Base-by-base conservation (phyloP, 2,888 invertebrate species). In the Sarcophaga carnaria region DNA sequence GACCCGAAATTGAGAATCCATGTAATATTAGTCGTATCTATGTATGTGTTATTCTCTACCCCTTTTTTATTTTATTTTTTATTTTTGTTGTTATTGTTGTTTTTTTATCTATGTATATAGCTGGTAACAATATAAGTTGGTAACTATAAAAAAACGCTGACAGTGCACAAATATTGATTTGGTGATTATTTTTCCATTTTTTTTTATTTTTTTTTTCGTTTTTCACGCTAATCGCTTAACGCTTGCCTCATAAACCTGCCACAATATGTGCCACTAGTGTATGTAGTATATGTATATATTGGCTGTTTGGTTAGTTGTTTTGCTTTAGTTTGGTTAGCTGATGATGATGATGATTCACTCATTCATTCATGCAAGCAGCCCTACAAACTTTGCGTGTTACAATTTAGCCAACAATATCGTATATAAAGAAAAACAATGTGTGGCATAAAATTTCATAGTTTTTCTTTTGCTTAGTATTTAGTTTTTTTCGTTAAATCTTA, bases 121-220 rank as follows among this genome's bases (percentile, higher is more conserved):
- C 54, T 76, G 0, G 54, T 49, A 59, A 74, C 74, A 74, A 63
- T 45, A 59, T n/a, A 54, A 74, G 66, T 64, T 54, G 25, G 22
- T 47, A 67, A 76, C 37, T 37, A 62, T 63, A 63, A 64, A 17
- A 54, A 60, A 62, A n/a, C 6, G 49, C 20, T 25, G 8, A 17
- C 63, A 63, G 49, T 75, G 64, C 12, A 27, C 81, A 75, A 75
- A 69, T 82, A 64, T 82, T 82, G 82, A 77, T 80, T 80, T 72
- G 20, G 20, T 63, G 62, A 63, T 47, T 64, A 49, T 47, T 3
- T 80, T 67, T 47, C 25, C 12, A 63, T 64, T 14, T 63, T 71
- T 6, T 20, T 60, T 20, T 17, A 0, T 54, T 54, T 54, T 54
- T 3, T 54, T 54, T 2, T 12, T 54, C 17, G 12, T 54, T 54